These are phyloP conservation scores for Pseudoatta argentina DNA, from an alignment of 1,140 invertebrate species.

Conservation along the genomic window DNA sequence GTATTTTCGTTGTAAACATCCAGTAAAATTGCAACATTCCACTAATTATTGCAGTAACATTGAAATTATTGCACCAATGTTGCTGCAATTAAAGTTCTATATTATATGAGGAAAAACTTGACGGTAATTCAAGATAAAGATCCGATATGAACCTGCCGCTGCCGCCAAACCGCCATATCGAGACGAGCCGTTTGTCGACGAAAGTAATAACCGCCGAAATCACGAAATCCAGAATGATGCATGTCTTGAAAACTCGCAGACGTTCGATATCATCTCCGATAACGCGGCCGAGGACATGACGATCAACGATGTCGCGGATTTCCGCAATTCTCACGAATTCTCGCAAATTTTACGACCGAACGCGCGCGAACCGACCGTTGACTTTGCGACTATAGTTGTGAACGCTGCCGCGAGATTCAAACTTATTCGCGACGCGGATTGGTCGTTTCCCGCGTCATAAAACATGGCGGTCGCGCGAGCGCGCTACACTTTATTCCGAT, in stretches of 20 bases:
- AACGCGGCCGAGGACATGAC: no score
- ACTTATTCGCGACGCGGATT: background rate
- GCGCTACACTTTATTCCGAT: background rate
- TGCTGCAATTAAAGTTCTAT: no score
- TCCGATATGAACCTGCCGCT: background rate
- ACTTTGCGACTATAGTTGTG: background rate
- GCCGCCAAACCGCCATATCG: background rate
- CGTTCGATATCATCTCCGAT: background rate
- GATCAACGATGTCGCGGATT: background rate
- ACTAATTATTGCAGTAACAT: no score
- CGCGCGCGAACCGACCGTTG: background rate
- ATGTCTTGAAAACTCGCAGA: background rate
- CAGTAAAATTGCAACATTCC: no score
- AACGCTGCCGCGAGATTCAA: constrained; percentile 15
- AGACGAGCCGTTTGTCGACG: constrained; percentile 73
- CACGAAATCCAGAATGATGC: constrained; percentile 49
- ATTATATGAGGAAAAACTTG: no score
- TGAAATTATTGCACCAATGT: no score
- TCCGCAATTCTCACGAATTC: background rate
- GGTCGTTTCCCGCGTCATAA: background rate
- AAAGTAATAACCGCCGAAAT: constrained; percentile 70
- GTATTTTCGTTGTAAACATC: no score
- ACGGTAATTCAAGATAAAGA: background rate
- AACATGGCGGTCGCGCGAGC: background rate
- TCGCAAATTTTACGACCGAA: background rate